A percentile compares a stretch with the other conserved stretches of the same genome.
Conservation (phyloP, 2,113 vertebrate species). For the Sebastes fasciatus region DNA sequence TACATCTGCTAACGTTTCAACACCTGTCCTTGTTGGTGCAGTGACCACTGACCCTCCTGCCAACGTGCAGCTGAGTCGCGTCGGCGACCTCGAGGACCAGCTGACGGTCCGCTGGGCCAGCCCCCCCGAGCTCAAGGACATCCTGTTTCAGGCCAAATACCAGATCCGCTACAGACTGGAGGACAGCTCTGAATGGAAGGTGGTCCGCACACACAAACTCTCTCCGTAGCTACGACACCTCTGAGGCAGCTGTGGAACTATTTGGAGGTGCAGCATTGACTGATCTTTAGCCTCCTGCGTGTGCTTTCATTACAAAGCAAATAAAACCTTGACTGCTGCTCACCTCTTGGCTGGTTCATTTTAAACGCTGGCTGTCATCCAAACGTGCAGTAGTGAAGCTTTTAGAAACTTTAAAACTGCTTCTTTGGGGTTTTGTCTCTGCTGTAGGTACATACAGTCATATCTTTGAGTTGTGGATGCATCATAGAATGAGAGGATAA, state of each 20-base stretch:
- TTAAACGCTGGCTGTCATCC: slow-evolving; percentile 43
- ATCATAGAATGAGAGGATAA: slow-evolving; percentile 7
- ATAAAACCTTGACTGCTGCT: slow-evolving; percentile 2
- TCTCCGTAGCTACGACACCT: slow-evolving; percentile 2
- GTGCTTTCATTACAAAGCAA: slow-evolving; percentile 19
- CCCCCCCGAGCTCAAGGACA: slow-evolving; percentile 92
- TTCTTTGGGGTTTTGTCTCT: slow-evolving; percentile 46
- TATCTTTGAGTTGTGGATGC: background rate
- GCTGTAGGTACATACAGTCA: background rate
- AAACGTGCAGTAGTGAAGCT: slow-evolving; percentile 14
- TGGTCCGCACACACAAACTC: slow-evolving; percentile 58
- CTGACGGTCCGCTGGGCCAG: slow-evolving; percentile 94
- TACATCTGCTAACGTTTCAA: slow-evolving; percentile 17
- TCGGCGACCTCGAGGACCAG: slow-evolving; percentile 95
- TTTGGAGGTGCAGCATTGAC: slow-evolving; percentile 16
- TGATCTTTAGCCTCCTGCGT: background rate
- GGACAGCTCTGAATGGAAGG: slow-evolving; percentile 96
- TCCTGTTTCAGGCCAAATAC: slow-evolving; percentile 97
- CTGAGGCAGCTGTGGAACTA: slow-evolving; percentile 13
- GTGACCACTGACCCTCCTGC: slow-evolving; percentile 95
- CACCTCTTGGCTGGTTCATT: background rate
- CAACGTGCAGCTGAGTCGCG: slow-evolving; percentile 91
- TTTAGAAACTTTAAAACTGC: slow-evolving; percentile 23
- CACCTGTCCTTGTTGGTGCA: slow-evolving; percentile 63
- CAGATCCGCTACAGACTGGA: slow-evolving; percentile 97